Conservation (phyloP, 2,113 vertebrate species). For the Australoheros scitulus region DNA sequence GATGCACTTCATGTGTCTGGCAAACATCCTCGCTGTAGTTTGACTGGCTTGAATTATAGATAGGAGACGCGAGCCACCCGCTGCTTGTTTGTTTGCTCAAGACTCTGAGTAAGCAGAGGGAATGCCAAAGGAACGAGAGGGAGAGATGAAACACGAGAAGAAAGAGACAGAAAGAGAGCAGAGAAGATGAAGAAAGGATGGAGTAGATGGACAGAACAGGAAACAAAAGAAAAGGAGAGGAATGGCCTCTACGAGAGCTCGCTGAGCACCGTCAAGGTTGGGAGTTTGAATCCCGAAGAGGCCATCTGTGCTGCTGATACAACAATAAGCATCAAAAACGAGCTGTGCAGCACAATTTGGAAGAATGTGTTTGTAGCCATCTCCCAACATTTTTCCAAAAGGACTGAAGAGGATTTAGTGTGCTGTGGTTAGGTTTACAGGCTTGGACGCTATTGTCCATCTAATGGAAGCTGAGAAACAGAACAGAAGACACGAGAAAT, state of each 20-base stretch:
- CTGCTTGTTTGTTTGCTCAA: constrained; percentile 72
- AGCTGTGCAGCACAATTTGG: not conserved
- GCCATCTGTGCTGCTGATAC: not conserved
- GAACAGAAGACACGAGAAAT: not conserved
- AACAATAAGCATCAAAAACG: not conserved
- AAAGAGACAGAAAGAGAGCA: not conserved
- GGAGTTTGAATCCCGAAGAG: not conserved
- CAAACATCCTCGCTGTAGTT: constrained; percentile 63
- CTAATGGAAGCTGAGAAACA: not conserved
- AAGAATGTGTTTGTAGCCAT: not conserved
- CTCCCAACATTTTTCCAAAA: not conserved
- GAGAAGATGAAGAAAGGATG: not conserved
- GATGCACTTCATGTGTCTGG: constrained; percentile 55
- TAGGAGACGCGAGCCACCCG: constrained; percentile 63
- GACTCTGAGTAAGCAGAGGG: constrained; percentile 55
- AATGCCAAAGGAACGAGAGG: constrained; percentile 9
- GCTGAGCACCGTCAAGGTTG: not conserved
- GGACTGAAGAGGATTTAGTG: not conserved
- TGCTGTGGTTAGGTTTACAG: not conserved
- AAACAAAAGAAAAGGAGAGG: not conserved
- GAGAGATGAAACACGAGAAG: constrained; percentile 14
- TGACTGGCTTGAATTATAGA: constrained; percentile 73
- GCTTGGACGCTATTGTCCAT: not conserved
- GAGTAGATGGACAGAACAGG: not conserved
- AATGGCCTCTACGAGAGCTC: not conserved